Evolutionary conservation across 2,797 vertebrate genomes (phyloP), one percentile per base, ranked within the genome.

Genomic region (Rhynchotus rufescens): DNA sequence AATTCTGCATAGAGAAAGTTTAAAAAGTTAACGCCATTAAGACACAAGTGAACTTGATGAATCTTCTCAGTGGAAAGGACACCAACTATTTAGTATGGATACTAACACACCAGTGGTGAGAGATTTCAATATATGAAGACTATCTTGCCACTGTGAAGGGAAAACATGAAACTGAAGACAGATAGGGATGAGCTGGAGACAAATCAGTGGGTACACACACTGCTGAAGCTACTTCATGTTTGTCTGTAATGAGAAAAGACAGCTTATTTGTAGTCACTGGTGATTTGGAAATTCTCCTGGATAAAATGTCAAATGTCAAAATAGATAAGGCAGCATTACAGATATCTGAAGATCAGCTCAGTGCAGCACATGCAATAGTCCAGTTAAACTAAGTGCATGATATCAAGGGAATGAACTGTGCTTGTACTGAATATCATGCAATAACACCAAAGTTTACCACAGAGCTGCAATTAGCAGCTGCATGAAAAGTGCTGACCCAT

Each of bases 311-410:
- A 85, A 88, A 75, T 16, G 14, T 36, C 8, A 76, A 75, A 86
- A 62, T 14, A 67, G 21, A 44, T 68, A 45, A 79, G 85, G 44
- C 30, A 72, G 10, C 15, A 28, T 61, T 60, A 57, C 47, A 26
- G 5, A 26, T 71, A 44, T 20, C 84, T 88, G 45, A 86, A 68
- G 89, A 88, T 47, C 19, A 62, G 80, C 84, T 82, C 32, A 62
- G 10, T 2, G 0, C 19, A 22, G 26, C 52, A 61, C 9, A 30
- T 1, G 1, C 11, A 19, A 1, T 71, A 36, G 10, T 88, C 67
- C 6, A 71, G 20, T 47, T 23, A 49, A 23, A 23, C 47, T 49
- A 49, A 49, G 47, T 12, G 22, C 47, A 49, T 49, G 47, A 49
- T 49, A 49, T 47, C 22, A 45, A 61, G 20, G n/a, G 54, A 83